These are phyloP conservation scores for Acrocephalus arundinaceus DNA, from an alignment of 2,113 vertebrate species.

Conservation along the genomic window DNA sequence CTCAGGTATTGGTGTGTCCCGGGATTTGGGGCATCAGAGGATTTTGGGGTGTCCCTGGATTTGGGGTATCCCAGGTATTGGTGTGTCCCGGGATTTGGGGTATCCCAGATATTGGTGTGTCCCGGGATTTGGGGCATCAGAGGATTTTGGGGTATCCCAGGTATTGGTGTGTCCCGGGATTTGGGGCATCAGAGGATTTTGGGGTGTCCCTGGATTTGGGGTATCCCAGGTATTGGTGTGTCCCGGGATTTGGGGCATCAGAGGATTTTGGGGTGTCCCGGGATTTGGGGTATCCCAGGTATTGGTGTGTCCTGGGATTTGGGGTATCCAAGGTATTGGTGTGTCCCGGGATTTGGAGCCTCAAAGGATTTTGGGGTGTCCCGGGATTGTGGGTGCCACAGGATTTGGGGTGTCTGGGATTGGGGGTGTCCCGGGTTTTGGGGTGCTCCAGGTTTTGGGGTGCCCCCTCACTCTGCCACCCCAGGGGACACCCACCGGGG, in stretches of 20 bases:
- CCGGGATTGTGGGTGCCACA: accelerated
- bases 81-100: too few species aligned
- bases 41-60: neutral
- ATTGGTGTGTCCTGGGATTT: too few species aligned
- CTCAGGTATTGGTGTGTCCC: neutral
- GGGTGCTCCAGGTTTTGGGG: neutral
- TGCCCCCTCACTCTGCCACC: neutral
- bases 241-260: too few species aligned
- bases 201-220: neutral
- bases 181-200: too few species aligned
- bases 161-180: neutral
- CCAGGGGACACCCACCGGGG: conserved; percentile 78
- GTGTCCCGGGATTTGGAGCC: too few species aligned
- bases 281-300: too few species aligned
- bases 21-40: too few species aligned
- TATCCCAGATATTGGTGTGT: neutral
- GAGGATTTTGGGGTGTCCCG: neutral
- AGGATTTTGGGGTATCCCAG: too few species aligned
- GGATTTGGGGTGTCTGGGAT: neutral
- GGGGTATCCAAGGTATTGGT: neutral
- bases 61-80: too few species aligned
- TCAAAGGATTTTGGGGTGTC: too few species aligned
- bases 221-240: too few species aligned
- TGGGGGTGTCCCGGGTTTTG: neutral
- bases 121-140: too few species aligned